These are phyloP conservation scores for Enteromius argenteus DNA, from an alignment of 2,797 vertebrate species.

Conservation along the genomic window DNA sequence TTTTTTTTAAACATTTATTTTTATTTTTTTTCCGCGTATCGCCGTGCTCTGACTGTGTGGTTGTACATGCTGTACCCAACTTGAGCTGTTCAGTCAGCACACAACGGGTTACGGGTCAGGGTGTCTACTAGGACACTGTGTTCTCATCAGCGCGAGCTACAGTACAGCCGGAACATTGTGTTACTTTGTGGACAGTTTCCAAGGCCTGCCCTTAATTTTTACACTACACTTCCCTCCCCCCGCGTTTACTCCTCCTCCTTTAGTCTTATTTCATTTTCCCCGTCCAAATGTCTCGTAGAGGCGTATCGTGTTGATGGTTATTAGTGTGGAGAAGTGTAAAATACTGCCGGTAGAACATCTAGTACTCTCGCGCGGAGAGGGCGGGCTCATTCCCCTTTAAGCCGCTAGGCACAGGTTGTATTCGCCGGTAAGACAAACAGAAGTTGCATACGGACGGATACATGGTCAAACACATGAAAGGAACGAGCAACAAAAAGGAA, in stretches of 20 bases:
- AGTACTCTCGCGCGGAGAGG: conserved; percentile 74
- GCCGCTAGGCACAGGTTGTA: conserved; percentile 61
- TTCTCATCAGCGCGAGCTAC: conserved; percentile 84
- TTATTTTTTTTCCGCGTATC: conserved; percentile 8
- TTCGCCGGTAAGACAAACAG: conserved; percentile 55
- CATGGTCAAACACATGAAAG: conserved; percentile 48
- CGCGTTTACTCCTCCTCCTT: conserved; percentile 57
- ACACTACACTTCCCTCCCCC: conserved; percentile 75
- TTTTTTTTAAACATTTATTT: background rate
- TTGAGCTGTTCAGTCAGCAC: conserved; percentile 69
- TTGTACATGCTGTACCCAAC: conserved; percentile 80
- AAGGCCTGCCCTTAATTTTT: conserved; percentile 84
- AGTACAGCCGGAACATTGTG: conserved; percentile 89
- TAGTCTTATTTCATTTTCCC: conserved; percentile 66
- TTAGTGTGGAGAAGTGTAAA: conserved; percentile 51
- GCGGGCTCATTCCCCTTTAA: conserved; percentile 62
- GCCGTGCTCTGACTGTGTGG: conserved; percentile 42
- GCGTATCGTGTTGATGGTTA: conserved; percentile 55
- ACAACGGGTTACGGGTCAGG: conserved; percentile 87
- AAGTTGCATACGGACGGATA: conserved; percentile 61
- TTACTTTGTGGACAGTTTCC: conserved; percentile 87
- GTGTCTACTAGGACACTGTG: conserved; percentile 87
- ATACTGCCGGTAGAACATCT: conserved; percentile 75
- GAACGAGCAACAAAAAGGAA: conserved; percentile 41
- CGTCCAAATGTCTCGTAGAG: conserved; percentile 59